These are phyloP conservation scores for Ellobius talpinus DNA, from an alignment of 2,113 vertebrate species.

Conservation along the genomic window DNA sequence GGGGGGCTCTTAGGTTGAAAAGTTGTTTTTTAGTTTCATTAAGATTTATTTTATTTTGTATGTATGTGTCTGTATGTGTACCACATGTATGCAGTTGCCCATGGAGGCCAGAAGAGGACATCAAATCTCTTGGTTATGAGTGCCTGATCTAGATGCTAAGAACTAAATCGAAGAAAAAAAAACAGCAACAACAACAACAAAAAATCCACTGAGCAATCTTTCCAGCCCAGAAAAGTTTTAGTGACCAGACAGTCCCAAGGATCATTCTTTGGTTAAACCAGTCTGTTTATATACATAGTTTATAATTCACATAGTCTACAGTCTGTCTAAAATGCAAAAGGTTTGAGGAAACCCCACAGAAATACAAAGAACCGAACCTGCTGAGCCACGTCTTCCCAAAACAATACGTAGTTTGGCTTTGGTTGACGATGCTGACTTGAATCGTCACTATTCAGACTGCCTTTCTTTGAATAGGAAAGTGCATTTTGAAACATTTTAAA, in stretches of 20 bases:
- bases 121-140: not conserved
- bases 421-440: not conserved
- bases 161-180: not conserved
- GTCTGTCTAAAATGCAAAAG: not conserved
- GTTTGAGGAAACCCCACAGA: not conserved
- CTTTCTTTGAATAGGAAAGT: conserved; percentile 43
- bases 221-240: not conserved
- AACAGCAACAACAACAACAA: no score
- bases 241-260: not conserved
- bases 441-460: not conserved
- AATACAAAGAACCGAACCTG: not conserved
- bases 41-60: not conserved
- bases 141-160: not conserved
- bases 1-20: not conserved
- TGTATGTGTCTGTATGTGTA: not conserved
- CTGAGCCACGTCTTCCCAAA: not conserved
- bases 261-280: not conserved
- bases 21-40: not conserved
- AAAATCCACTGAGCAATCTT: not conserved
- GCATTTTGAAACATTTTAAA: not conserved
- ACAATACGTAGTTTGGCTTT: not conserved
- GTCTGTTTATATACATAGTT: not conserved
- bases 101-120: not conserved
- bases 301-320: not conserved
- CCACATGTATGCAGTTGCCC: not conserved